These are phyloP conservation scores for Lucilia sericata DNA, from an alignment of 1,140 invertebrate genomes.

Conservation along the genomic window DNA sequence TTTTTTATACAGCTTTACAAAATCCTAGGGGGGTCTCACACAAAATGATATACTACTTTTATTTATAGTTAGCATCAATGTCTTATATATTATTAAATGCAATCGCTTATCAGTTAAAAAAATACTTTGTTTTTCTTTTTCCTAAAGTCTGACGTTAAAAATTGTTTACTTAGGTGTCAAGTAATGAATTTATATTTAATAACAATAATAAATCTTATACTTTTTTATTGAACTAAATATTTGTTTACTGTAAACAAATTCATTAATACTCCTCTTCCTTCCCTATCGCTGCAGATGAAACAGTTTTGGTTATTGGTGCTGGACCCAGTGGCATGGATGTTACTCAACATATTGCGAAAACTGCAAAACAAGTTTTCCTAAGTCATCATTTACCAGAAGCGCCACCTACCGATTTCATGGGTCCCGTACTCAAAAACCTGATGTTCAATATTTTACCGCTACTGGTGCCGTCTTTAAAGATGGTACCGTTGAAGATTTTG, in stretches of 20 bases:
- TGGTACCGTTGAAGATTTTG: constrained; percentile 73
- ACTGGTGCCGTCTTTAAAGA: constrained; percentile 73
- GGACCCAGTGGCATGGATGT: constrained; percentile 92
- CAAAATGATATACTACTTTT: no score
- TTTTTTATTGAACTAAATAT: no score
- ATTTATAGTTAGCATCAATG: no score
- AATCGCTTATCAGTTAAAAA: no score
- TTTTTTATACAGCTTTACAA: no score
- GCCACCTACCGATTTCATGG: constrained; percentile 75
- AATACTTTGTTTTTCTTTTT: no score
- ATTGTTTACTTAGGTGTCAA: no score
- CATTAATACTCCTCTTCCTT: background rate
- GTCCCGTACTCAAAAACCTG: constrained; percentile 77
- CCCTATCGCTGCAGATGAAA: constrained; percentile 52
- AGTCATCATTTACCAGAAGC: constrained; percentile 76
- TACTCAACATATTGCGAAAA: constrained; percentile 79
- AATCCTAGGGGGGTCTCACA: no score
- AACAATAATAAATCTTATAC: no score
- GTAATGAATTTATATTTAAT: no score
- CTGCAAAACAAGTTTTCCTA: constrained; percentile 75
- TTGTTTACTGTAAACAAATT: background rate
- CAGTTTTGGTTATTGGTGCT: constrained; percentile 84
- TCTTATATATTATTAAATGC: no score
- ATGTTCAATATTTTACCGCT: constrained; percentile 72
- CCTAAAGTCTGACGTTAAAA: no score